Evolutionary conservation across 2,797 vertebrate genomes (phyloP).

Genomic region (Phylloscopus collybita): DNA sequence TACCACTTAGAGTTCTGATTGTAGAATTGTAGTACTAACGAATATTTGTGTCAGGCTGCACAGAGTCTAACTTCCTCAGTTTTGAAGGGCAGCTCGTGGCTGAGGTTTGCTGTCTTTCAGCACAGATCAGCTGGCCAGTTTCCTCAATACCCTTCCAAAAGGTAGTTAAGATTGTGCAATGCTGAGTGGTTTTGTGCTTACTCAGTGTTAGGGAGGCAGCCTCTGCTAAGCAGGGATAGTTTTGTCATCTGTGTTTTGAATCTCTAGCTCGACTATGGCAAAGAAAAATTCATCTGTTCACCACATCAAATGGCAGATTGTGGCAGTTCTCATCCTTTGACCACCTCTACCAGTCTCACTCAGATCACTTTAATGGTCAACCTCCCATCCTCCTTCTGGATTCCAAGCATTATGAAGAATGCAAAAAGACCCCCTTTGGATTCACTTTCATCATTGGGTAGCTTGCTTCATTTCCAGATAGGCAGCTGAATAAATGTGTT

Average conservation of each 20-base stretch:
- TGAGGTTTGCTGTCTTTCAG: background rate
- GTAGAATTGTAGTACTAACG: background rate
- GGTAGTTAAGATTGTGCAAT: background rate
- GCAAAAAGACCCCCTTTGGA: background rate
- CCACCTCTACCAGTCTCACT: background rate
- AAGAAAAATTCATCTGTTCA: background rate
- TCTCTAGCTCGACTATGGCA: background rate
- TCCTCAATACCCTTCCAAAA: background rate
- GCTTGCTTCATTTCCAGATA: constrained; percentile 6
- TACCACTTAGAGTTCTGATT: background rate
- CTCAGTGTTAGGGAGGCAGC: background rate
- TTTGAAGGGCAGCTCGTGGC: background rate
- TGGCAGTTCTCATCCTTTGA: background rate
- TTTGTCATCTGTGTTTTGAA: background rate
- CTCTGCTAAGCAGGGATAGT: background rate
- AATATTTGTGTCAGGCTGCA: background rate
- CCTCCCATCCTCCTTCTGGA: background rate
- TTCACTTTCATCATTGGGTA: background rate
- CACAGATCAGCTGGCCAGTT: background rate
- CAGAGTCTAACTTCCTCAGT: background rate
- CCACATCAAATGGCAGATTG: background rate
- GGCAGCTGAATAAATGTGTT: constrained; percentile 31
- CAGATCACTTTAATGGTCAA: background rate
- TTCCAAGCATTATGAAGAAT: background rate
- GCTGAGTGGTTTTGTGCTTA: background rate